Conservation (phyloP, 2,113 vertebrate genomes). For the Gopherus evgoodei region DNA sequence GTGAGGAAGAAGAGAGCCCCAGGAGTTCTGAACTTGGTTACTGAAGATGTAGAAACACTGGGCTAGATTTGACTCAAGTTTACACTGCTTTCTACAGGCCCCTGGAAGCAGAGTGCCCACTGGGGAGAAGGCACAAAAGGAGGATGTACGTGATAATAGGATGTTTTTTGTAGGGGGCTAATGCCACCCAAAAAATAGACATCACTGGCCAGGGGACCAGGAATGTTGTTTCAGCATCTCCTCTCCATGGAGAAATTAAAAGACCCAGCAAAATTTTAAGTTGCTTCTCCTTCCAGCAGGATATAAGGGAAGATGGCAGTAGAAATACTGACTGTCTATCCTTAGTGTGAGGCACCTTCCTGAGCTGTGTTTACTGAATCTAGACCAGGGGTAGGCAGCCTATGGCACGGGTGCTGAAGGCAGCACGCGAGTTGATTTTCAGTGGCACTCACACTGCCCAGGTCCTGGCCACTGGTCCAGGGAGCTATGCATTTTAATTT, state of each 20-base stretch:
- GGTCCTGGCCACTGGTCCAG: too few species aligned
- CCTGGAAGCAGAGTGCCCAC: constrained; percentile 1
- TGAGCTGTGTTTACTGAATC: background rate
- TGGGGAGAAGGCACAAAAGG: constrained; percentile 9
- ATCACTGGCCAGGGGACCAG: background rate
- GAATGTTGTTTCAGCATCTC: background rate
- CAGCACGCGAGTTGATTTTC: too few species aligned
- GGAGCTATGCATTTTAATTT: too few species aligned
- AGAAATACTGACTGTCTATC: background rate
- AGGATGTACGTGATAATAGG: background rate
- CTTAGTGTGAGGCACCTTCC: background rate
- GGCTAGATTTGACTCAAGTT: background rate
- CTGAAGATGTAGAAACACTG: background rate
- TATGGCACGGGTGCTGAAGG: too few species aligned
- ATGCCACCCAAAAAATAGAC: constrained; percentile 14
- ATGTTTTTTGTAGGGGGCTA: background rate
- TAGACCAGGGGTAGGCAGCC: background rate
- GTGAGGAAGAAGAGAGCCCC: background rate
- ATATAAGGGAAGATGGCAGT: background rate
- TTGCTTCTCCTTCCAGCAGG: background rate
- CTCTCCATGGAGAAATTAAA: constrained; percentile 1
- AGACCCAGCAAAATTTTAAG: background rate
- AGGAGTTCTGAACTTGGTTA: background rate
- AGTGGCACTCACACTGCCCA: too few species aligned
- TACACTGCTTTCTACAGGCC: background rate